Conservation (phyloP, 1,140 invertebrate species). For the Drosophila tani region DNA sequence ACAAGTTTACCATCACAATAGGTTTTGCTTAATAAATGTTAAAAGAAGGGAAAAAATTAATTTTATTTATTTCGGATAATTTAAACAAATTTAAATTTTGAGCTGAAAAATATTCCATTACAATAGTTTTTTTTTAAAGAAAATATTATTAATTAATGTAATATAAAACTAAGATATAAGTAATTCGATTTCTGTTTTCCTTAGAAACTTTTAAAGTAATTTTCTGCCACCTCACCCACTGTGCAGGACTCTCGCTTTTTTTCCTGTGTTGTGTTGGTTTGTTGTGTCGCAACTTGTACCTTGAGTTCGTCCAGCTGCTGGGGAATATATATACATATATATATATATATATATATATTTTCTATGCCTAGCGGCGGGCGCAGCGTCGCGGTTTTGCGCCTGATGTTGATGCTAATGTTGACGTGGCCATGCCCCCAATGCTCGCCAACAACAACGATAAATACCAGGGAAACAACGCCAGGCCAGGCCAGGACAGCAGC, state of each 20-base stretch:
- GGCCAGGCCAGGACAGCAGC: too few species aligned
- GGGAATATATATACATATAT: conserved; percentile 16
- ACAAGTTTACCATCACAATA: too few species aligned
- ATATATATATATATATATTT: conserved; percentile 17
- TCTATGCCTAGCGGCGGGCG: conserved; percentile 47
- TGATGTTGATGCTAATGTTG: conserved; percentile 60
- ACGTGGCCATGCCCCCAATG: conserved; percentile 26
- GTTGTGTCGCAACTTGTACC: conserved; percentile 30
- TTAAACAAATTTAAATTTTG: too few species aligned
- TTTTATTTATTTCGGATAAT: too few species aligned
- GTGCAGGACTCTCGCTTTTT: conserved; percentile 13
- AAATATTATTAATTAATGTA: too few species aligned
- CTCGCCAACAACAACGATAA: conserved; percentile 3
- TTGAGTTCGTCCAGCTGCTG: conserved; percentile 56
- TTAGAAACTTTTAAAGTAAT: background rate
- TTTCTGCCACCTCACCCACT: background rate
- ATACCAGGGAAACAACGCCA: conserved; percentile 2
- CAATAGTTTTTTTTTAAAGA: too few species aligned
- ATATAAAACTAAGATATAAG: too few species aligned
- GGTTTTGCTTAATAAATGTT: background rate
- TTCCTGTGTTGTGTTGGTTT: conserved; percentile 4
- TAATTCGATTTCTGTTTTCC: too few species aligned
- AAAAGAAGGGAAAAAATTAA: too few species aligned
- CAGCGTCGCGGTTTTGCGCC: conserved; percentile 35
- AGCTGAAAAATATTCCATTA: too few species aligned